Percentiles rank a stretch among this genome's conserved stretches.
These are phyloP conservation scores for Halichoeres trimaculatus DNA, from an alignment of 2,113 vertebrate species.

Conservation along the genomic window DNA sequence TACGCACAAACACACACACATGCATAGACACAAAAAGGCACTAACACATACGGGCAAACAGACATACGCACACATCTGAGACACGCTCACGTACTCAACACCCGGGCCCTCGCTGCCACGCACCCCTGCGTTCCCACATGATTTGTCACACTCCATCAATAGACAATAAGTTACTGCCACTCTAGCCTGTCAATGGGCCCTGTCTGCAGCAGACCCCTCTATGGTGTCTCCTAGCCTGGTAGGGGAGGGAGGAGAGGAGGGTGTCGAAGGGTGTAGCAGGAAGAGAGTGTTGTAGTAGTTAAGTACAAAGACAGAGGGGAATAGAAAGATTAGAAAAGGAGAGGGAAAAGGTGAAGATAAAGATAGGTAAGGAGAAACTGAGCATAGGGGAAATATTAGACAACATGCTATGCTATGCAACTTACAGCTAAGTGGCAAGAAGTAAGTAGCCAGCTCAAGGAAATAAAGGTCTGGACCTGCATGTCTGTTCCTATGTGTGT, in stretches of 20 bases:
- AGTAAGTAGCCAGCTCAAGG: constrained; percentile 59
- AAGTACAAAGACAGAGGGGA: constrained; percentile 18
- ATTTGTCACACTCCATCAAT: constrained; percentile 96
- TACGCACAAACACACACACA: constrained; percentile 77
- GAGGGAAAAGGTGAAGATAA: constrained; percentile 13
- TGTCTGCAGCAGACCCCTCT: constrained; percentile 82
- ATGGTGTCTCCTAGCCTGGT: constrained; percentile 50
- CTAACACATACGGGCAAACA: constrained; percentile 70
- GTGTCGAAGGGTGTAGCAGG: constrained; percentile 37
- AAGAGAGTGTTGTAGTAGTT: constrained; percentile 45
- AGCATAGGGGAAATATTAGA: constrained; percentile 43
- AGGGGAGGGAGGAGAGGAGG: constrained; percentile 23
- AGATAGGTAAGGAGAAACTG: constrained; percentile 19
- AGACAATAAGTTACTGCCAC: constrained; percentile 97
- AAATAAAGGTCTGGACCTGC: constrained; percentile 36
- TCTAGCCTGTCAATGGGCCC: constrained; percentile 90
- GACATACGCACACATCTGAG: constrained; percentile 58
- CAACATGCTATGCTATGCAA: constrained; percentile 39
- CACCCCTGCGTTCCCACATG: constrained; percentile 87
- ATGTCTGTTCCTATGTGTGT: constrained; percentile 31
- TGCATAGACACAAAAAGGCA: constrained; percentile 76
- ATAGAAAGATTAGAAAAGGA: constrained; percentile 21
- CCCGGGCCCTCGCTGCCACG: constrained; percentile 74
- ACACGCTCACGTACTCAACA: constrained; percentile 80
- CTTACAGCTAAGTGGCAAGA: too few relatives aligned